Evolutionary conservation across 2,797 vertebrate species (phyloP), one percentile per base, ranked within the genome.

Genomic region (Mus spretus): DNA sequence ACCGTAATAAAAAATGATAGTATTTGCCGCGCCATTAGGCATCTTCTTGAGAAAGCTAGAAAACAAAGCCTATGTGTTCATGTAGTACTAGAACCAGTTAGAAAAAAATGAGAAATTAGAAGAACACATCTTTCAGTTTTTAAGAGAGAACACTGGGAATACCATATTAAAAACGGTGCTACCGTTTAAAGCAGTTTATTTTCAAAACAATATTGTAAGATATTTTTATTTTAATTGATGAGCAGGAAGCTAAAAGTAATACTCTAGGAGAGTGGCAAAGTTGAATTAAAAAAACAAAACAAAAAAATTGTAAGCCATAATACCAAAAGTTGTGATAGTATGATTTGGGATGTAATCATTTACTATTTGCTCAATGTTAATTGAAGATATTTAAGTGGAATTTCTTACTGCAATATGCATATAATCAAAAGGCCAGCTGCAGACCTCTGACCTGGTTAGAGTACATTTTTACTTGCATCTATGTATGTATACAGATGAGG

Each of bases 221-320:
- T 3, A 37, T 57, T 50, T 15, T 95, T 97, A 78, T 14, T 65
- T 82, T 22, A 13, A 15, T 57, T 79, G 34, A 28, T 34, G 13
- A 82, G 1, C 5, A 59, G 70, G 19, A 74, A 20, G 24, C 78
- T 34, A 50, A 81, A 6, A 12, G 4, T 59, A 0, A 3, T 12
- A 20, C 3, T 2, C 15, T 15, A 1, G 22, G 19, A 17, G 12
- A 34, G 11, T 8, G 0, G 1, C n/a, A 0, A 2, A 8, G 0
- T 20, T 10, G 17, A 74, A 4, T 1, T 81, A 44, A 44, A 44
- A 88, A 85, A 22, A 31, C 77, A 1, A 17, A 79, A 75, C 81
- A 40, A 85, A 22, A 34, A 65, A 1, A 8, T 91, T 91, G 28
- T 34, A 87, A 67, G 59, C 28, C 5, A 70, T 89, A 82, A 63